These are phyloP conservation scores for Stegana nigrithorax DNA, from an alignment of 2,888 invertebrate species.

Conservation along the genomic window DNA sequence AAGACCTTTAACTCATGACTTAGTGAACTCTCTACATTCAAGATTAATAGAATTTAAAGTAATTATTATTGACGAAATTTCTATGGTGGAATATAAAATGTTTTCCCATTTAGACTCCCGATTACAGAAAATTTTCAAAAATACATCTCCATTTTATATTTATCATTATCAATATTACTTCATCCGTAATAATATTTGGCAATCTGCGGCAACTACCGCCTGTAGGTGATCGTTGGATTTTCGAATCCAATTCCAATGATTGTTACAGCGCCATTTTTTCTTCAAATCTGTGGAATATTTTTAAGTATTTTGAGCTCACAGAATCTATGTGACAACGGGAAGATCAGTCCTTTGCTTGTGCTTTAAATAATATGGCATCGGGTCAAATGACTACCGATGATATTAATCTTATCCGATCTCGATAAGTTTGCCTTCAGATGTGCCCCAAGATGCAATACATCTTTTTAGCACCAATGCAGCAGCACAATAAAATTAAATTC, in stretches of 20 bases:
- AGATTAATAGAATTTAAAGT: no score
- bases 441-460: not conserved
- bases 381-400: not conserved
- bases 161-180: no score
- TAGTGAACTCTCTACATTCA: no score
- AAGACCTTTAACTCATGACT: no score
- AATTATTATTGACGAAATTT: no score
- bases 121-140: no score
- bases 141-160: no score
- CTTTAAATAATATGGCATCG: constrained; percentile 17
- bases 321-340: constrained; percentile 20
- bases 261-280: constrained; percentile 17
- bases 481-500: not conserved
- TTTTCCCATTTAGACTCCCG: no score
- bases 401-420: no score
- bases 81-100: no score
- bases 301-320: constrained; percentile 22
- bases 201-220: constrained; percentile 21
- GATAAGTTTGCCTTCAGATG: not conserved
- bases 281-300: constrained; percentile 14
- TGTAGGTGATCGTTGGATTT: constrained; percentile 18
- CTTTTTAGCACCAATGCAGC: not conserved
- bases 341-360: constrained; percentile 13
- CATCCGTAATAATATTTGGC: constrained; percentile 23
- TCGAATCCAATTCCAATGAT: constrained; percentile 11